Base-by-base conservation (phyloP, 2,797 vertebrate species). In the Mus minutoides region DNA sequence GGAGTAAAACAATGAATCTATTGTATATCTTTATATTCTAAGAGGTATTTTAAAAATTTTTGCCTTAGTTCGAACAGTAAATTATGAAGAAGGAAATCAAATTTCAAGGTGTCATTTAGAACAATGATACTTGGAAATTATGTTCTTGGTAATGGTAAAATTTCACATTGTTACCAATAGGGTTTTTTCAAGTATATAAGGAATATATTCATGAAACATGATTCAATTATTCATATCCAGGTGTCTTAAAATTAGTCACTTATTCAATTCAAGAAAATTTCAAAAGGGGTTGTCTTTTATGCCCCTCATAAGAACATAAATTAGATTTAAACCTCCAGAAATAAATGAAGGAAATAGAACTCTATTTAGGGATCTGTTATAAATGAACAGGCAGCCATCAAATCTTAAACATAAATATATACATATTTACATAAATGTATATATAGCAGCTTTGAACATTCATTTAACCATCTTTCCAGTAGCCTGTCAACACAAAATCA, bases 301-400 rank as follows among this genome's bases (percentile, higher is more conserved):
- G 73, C 10, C 37, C 86, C 6, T 31, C 13, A 1, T 29, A 56
- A 88, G 69, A 76, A 29, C 26, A 84, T 85, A 91, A 95, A 92
- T 21, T 76, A 94, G 49, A 60, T 92, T 86, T 79, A 96, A 95
- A 79, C 3, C 46, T 90, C 26, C 17, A 79, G 77, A 88, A 95
- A 90, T 85, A 85, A 5, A 60, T 86, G 34, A 37, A 94, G 85
- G 67, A 80, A 91, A 94, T 24, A 85, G 37, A 97, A 87, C 24
- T 43, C 24, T 78, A 2, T 5, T n/a, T 91, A 92, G 69, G 22
- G 24, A 8, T 52, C 5, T 34, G 64, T 94, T 40, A 64, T 82
- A 60, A 60, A 64, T 87, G 34, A 58, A 67, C 58, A 10, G 11
- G 3, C 17, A 76, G 21, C 0, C 13, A 58, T 37, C 26, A 1